Base-by-base conservation (phyloP, 2,113 vertebrate species). In the Micromys minutus region DNA sequence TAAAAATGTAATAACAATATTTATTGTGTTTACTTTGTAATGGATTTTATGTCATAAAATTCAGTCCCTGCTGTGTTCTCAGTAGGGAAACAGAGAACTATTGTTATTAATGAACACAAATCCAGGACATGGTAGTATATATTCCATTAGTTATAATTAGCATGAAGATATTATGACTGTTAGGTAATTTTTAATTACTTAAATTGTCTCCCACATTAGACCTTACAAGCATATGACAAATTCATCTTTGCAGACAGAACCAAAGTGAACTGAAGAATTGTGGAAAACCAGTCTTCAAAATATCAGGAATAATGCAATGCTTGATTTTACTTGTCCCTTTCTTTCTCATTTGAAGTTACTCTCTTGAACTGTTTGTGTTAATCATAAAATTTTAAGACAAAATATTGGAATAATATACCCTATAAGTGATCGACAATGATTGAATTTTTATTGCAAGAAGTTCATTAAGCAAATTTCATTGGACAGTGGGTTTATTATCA, bases 401-500 rank as follows among this genome's bases (percentile, higher is more conserved):
- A 96, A 95, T 42, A 92, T 96, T 85, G 8, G 24, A 21, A 3
- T 45, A 76, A 71, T 94, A 79, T 63, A 94, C 57, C 42, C 59
- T 76, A 11, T 83, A 96, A 95, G 90, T 71, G 36, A 74, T 93
- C 91, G 21, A 94, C 87, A 95, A 84, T 34, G 42, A 90, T 96
- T 91, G 89, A 84, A 90, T 75, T 92, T 96, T 94, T 96, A 97
- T 69, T 77, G 26, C 57, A 88, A 92, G 80, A 90, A 92, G 31
- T 95, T 97, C 84, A 94, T 97, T 97, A 97, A 97, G 94, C 63
- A 96, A 91, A 94, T 90, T 47, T 71, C 86, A 75, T 85, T 0
- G 0, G 67, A 93, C 59, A 93, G 45, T 92, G 59, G 90, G 76
- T 96, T 97, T 95, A 93, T 81, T 93, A 87, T 92, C 95, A 86